Evolutionary conservation across 2,797 vertebrate genomes (phyloP).

Genomic region (Clarias platycephalus): DNA sequence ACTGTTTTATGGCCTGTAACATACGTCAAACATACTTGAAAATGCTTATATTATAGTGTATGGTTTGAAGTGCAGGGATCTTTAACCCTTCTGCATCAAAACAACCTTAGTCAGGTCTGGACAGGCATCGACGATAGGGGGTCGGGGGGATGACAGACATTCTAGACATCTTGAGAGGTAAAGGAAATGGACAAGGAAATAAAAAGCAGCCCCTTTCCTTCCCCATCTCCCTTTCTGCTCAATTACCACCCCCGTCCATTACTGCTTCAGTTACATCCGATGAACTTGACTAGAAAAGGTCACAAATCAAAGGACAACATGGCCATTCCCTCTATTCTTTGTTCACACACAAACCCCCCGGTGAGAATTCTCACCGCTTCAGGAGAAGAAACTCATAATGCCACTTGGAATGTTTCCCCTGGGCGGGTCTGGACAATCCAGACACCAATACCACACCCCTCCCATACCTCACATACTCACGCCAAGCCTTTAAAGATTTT

Average conservation of each 20-base stretch:
- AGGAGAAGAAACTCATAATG: conserved; percentile 57
- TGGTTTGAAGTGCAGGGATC: not conserved
- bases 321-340: conserved; percentile 48
- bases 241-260: conserved; percentile 48
- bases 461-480: conserved; percentile 27
- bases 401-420: conserved; percentile 59
- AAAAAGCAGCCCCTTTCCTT: conserved; percentile 33
- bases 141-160: conserved; percentile 28
- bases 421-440: conserved; percentile 57
- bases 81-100: conserved; percentile 16
- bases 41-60: not conserved
- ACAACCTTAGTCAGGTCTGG: conserved; percentile 45
- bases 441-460: conserved; percentile 45
- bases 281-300: conserved; percentile 51
- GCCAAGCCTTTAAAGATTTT: conserved; percentile 49
- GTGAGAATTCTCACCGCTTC: conserved; percentile 50
- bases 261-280: conserved; percentile 44
- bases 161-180: conserved; percentile 41
- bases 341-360: conserved; percentile 9
- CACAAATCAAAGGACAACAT: conserved; percentile 49
- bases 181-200: conserved; percentile 54
- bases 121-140: conserved; percentile 29
- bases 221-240: conserved; percentile 42
- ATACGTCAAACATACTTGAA: not conserved
- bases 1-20: not conserved